These are phyloP conservation scores for Anoura caudifer DNA, from an alignment of 2,113 vertebrate species.

Conservation along the genomic window DNA sequence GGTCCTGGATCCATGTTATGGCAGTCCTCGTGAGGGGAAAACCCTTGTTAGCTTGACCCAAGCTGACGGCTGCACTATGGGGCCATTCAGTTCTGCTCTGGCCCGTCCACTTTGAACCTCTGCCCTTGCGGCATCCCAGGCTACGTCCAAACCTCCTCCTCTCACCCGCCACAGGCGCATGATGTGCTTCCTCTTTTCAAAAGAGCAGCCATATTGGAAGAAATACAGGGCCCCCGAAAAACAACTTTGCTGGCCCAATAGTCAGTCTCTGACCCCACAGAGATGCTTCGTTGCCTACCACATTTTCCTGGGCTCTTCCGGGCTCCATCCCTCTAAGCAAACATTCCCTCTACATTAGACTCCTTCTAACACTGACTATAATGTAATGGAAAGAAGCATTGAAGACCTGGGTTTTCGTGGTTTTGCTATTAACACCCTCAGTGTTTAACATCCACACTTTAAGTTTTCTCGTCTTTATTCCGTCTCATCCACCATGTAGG, in stretches of 20 bases:
- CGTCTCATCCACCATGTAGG: background rate
- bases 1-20: background rate
- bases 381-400: conserved; percentile 61
- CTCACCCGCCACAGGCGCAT: background rate
- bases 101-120: background rate
- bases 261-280: conserved; percentile 49
- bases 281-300: conserved; percentile 39
- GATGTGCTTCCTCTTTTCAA: conserved; percentile 21
- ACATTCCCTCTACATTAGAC: conserved; percentile 61
- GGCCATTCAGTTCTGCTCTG: background rate
- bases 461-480: conserved; percentile 41
- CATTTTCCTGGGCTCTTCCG: conserved; percentile 61
- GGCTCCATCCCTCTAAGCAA: conserved; percentile 69
- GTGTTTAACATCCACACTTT: conserved; percentile 1
- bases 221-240: background rate
- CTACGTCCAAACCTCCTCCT: background rate
- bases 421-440: conserved; percentile 54
- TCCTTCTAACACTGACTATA: conserved; percentile 42
- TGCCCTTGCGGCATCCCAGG: background rate
- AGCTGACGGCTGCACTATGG: background rate
- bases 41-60: background rate
- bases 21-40: background rate
- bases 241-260: background rate
- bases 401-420: conserved; percentile 40
- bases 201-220: conserved; percentile 53